These are phyloP conservation scores for Drosophila jambulina DNA, from an alignment of 1,140 invertebrate genomes.

Conservation along the genomic window DNA sequence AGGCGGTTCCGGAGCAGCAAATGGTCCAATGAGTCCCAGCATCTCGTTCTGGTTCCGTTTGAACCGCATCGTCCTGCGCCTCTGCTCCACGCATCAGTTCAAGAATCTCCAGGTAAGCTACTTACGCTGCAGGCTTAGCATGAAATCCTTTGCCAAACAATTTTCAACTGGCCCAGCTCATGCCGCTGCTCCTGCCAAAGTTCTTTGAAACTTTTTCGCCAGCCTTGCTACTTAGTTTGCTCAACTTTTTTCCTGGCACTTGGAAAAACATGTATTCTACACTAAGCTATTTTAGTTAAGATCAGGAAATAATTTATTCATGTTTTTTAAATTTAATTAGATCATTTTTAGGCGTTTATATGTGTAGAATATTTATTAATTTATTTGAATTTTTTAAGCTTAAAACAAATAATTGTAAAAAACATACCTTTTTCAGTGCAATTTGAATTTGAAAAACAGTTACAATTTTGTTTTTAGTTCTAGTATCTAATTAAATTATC, in stretches of 20 bases:
- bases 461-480: no score
- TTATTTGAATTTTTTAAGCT: background rate
- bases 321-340: background rate
- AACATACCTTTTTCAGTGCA: no score
- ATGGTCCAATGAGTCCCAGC: conserved; percentile 69
- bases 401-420: no score
- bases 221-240: conserved; percentile 29
- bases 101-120: conserved; percentile 88
- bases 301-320: background rate
- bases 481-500: no score
- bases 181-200: background rate
- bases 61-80: conserved; percentile 84
- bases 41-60: conserved; percentile 84
- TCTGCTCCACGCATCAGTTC: conserved; percentile 89
- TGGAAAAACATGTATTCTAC: background rate
- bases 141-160: conserved; percentile 50
- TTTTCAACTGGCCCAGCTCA: conserved; percentile 15
- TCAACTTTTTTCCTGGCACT: conserved; percentile 26
- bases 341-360: no score
- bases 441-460: no score
- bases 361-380: no score
- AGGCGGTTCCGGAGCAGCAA: conserved; percentile 47
- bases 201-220: conserved; percentile 40
- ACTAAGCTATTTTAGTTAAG: background rate
- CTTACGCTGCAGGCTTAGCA: conserved; percentile 56